phyloP scores from a whole-genome alignment of 2,113 vertebrate species.

The Coptodon bakossiorum region DNA sequence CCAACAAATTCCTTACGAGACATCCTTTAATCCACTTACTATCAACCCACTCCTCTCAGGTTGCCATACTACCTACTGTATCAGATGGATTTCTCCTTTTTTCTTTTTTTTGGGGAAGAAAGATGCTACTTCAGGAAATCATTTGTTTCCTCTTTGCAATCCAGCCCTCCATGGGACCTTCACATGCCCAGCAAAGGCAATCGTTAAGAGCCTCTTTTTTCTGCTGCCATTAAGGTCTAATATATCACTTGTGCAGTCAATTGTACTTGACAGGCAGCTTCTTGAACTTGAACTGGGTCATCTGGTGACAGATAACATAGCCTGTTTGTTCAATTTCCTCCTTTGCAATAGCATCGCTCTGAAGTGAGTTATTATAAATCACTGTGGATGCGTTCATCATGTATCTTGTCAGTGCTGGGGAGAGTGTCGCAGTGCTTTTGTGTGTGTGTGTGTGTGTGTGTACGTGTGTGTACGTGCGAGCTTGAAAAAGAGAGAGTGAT shows the following conservation, averaged over 20 bases:
- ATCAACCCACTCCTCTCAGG: neutral
- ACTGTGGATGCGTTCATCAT: conserved; percentile 64
- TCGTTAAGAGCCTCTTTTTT: conserved; percentile 68
- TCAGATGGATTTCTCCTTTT: conserved; percentile 13
- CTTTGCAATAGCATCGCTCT: conserved; percentile 54
- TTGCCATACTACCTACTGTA: conserved; percentile 2
- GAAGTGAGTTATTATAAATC: conserved; percentile 73
- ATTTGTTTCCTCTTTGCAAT: conserved; percentile 61
- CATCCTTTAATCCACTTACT: neutral
- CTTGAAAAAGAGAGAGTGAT: neutral
- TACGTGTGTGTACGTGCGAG: neutral
- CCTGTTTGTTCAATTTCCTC: conserved; percentile 72
- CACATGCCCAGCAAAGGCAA: conserved; percentile 61
- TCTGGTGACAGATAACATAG: conserved; percentile 72
- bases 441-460: neutral
- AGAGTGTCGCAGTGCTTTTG: neutral
- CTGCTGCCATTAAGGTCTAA: conserved; percentile 74
- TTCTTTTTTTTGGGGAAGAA: neutral
- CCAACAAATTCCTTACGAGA: neutral
- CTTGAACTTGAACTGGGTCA: conserved; percentile 77
- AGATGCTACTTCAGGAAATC: conserved; percentile 55
- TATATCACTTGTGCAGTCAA: conserved; percentile 72
- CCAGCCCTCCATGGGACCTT: conserved; percentile 60
- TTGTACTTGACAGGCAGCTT: conserved; percentile 74
- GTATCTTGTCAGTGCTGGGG: conserved; percentile 61